phyloP scores from a whole-genome alignment of 2,888 invertebrate species.

The Orthosia incerta region DNA sequence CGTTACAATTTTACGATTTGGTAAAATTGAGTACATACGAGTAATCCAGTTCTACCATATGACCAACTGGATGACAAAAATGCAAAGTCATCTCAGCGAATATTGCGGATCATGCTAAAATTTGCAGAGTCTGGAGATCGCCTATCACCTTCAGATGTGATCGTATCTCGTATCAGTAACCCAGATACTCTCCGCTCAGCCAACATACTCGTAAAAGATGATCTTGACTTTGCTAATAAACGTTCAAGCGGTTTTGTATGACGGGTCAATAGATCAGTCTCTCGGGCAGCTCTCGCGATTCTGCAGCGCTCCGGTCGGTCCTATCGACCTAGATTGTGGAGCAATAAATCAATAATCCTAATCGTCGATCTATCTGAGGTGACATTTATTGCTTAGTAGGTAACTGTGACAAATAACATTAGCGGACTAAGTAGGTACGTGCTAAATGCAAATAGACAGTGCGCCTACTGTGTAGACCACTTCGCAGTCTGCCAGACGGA shows the following conservation, averaged over 20 bases:
- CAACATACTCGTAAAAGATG: constrained; percentile 51
- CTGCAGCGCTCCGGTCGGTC: constrained; percentile 59
- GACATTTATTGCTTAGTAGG: constrained; percentile 61
- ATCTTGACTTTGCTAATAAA: constrained; percentile 71
- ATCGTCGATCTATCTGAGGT: constrained; percentile 64
- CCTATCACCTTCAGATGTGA: constrained; percentile 55
- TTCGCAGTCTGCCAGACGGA: constrained; percentile 37
- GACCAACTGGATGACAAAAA: constrained; percentile 1
- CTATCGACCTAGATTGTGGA: constrained; percentile 58
- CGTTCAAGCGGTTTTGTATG: constrained; percentile 67
- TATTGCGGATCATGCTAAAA: constrained; percentile 2
- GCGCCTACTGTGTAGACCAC: constrained; percentile 13
- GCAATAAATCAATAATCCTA: constrained; percentile 70
- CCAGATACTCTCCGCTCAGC: constrained; percentile 52
- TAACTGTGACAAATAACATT: constrained; percentile 68
- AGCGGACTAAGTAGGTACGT: constrained; percentile 31
- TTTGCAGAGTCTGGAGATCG: constrained; percentile 20
- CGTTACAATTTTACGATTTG: constrained; percentile 20
- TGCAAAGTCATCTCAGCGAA: constrained; percentile 1
- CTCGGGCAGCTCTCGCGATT: constrained; percentile 55
- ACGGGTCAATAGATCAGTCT: constrained; percentile 73
- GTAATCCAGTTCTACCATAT: constrained; percentile 14
- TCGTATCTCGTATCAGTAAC: constrained; percentile 58
- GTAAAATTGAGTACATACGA: constrained; percentile 7
- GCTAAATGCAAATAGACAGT: constrained; percentile 50